phyloP scores from a whole-genome alignment of 2,113 vertebrate species.

The Brachypodius melanocephalos region DNA sequence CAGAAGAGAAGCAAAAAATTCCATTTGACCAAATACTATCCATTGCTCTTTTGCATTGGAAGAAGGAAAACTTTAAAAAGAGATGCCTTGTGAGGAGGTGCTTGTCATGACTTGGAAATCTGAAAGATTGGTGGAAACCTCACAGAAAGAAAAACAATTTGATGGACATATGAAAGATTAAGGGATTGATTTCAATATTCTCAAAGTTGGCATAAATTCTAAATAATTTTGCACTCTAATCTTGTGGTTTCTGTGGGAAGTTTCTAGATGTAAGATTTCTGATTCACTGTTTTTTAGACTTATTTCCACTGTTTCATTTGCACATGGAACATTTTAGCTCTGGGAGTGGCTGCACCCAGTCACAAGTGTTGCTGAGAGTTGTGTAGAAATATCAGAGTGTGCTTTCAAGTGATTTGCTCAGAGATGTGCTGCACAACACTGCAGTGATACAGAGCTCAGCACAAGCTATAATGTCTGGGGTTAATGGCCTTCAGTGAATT shows the following conservation, averaged over 20 bases:
- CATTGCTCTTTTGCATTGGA: background rate
- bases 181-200: background rate
- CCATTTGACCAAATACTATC: background rate
- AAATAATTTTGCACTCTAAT: background rate
- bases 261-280: background rate
- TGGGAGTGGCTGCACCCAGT: background rate
- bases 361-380: background rate
- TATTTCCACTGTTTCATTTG: background rate
- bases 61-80: background rate
- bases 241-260: background rate
- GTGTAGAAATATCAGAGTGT: background rate
- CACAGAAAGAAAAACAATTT: background rate
- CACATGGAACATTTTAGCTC: background rate
- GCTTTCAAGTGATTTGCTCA: background rate
- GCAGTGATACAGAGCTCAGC: background rate
- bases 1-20: background rate
- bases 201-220: background rate
- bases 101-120: background rate
- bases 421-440: background rate
- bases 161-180: background rate
- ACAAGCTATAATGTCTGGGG: background rate
- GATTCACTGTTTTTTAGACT: background rate
- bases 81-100: background rate
- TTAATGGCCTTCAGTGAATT: background rate
- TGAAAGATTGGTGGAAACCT: background rate